Evolutionary conservation across 2,888 invertebrate genomes (phyloP).

Genomic region (Dusona sp.): DNA sequence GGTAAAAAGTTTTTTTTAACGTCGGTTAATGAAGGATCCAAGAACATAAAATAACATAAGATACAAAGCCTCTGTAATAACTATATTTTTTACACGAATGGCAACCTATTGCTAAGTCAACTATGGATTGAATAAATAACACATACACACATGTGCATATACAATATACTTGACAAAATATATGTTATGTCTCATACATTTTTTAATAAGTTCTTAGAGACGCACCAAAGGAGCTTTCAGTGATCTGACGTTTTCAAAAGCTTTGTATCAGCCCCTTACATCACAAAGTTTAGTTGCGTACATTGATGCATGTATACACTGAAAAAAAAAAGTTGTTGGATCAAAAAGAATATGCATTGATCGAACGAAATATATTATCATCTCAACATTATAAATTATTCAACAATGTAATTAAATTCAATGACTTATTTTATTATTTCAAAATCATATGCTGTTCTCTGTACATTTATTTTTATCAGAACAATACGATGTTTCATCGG

Average conservation of each 20-base stretch:
- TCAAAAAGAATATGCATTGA: too few relatives aligned
- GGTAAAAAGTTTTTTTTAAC: neutral
- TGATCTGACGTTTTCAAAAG: conserved; percentile 6
- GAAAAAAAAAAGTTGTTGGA: too few relatives aligned
- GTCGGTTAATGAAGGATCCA: neutral
- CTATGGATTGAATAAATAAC: neutral
- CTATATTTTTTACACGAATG: neutral
- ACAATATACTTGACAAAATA: neutral
- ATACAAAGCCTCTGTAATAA: too few relatives aligned
- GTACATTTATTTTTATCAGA: too few relatives aligned
- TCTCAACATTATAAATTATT: too few relatives aligned
- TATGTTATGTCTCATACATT: neutral
- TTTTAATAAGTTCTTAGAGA: conserved; percentile 16
- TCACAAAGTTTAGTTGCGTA: conserved; percentile 13
- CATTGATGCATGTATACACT: neutral
- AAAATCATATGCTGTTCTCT: too few relatives aligned
- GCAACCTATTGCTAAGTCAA: neutral
- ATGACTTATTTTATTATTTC: too few relatives aligned
- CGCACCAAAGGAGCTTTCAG: conserved; percentile 23
- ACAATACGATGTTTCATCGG: too few relatives aligned
- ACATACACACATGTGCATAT: neutral
- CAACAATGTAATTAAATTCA: too few relatives aligned
- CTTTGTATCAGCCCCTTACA: conserved; percentile 27
- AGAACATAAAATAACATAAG: too few relatives aligned
- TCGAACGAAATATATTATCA: too few relatives aligned